These are phyloP conservation scores for Callospermophilus lateralis DNA, from an alignment of 2,113 vertebrate species.

Conservation along the genomic window DNA sequence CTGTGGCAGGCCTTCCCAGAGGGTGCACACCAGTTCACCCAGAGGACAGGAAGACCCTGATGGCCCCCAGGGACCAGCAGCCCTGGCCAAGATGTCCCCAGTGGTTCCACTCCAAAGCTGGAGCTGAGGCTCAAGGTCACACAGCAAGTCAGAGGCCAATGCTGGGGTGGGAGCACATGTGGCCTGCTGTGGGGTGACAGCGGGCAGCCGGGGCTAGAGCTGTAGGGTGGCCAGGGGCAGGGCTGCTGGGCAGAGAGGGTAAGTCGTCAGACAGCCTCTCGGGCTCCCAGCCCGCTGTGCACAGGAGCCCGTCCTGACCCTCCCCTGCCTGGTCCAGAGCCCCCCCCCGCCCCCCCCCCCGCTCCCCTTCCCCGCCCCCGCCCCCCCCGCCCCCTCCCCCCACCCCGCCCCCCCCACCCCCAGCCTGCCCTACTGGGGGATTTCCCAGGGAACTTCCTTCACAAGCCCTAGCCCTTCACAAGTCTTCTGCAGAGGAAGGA, in stretches of 20 bases:
- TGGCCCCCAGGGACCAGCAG: not conserved
- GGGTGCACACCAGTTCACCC: not conserved
- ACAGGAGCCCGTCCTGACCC: not conserved
- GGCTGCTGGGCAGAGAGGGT: no score
- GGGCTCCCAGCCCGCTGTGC: not conserved
- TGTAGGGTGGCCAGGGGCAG: no score
- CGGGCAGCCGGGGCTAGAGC: no score
- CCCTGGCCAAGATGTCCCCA: not conserved
- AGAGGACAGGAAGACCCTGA: not conserved
- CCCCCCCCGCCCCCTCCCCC: no score
- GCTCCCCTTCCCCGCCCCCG: no score
- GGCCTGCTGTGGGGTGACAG: not conserved
- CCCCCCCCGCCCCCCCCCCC: no score
- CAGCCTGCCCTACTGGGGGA: no score
- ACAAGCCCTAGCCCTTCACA: no score
- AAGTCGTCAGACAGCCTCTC: not conserved
- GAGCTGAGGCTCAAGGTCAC: not conserved
- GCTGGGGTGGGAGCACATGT: fast-evolving
- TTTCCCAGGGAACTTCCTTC: not conserved
- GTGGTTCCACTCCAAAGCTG: fast-evolving
- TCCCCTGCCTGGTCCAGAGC: not conserved
- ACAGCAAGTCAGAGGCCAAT: not conserved
- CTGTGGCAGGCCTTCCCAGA: no score
- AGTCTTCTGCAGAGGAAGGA: not conserved
- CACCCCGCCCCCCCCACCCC: no score